Evolutionary conservation across 30 jellyfish, hydroid and myxozoan species (phyloP), one percentile per base, ranked within the genome.

Genomic region (Clytia hemisphaerica): DNA sequence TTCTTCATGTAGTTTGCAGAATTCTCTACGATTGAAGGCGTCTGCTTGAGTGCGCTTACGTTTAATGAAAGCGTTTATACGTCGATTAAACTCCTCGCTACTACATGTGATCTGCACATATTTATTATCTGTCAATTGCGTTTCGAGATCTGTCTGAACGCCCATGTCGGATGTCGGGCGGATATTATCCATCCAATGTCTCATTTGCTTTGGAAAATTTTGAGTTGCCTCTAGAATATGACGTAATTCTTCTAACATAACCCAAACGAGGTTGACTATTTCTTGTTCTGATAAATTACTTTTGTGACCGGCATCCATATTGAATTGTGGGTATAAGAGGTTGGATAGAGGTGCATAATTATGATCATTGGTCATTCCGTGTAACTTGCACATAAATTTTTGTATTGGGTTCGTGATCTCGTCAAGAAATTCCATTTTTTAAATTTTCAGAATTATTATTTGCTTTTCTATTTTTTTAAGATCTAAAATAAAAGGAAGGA

Each of bases 31-130:
- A 58, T 89, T 89, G 40, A 79, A 89, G 4, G 93, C 77, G 61
- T 89, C 93, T 21, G 79, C 83, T 46, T 89, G 95, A 37, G 58
- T 77, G 27, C 91, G 90, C 46, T 89, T 89, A 30, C 94, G 70
- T 33, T 77, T 78, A 4, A 81, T 76, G 40, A 89, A 89, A 4
- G 93, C 67, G 21, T 73, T 37, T 16, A 89, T 81, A 35, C 98
- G 70, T 31, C 98, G 73, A 22, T 80, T 48, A 15, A 89, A 47
- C 92, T 89, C 81, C 37, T 18, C 38, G n/a, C 49, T 69, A 25
- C 49, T 76, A 45, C 81, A 69, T n/a, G 81, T 69, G 22, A 69
- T 35, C 51, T 69, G 81, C n/a, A 69, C 76, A 45, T 15, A 50
- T 24, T 53, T 69, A n/a, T 69, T 26, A 51, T 69, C 81, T 22